Evolutionary conservation across 2,113 vertebrate species (phyloP).

Genomic region (Accipiter virgatus): DNA sequence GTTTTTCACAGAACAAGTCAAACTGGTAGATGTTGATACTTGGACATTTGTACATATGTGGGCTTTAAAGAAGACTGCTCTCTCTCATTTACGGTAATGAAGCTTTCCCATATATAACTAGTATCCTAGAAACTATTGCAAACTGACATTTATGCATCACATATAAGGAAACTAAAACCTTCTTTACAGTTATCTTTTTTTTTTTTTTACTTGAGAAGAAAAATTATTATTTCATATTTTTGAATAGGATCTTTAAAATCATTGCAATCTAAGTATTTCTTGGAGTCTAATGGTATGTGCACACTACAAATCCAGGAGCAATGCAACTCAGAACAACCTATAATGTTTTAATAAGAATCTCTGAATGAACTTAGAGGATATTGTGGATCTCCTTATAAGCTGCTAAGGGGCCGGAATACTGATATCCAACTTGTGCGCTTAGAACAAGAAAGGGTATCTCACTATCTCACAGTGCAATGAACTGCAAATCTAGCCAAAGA

Average conservation of each 20-base stretch:
- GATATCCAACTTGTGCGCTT: neutral
- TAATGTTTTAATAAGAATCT: neutral
- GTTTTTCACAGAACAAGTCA: neutral
- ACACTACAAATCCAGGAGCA: neutral
- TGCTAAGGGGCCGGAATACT: neutral
- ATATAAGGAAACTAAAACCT: neutral
- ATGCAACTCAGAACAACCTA: neutral
- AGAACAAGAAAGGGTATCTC: neutral
- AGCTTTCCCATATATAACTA: neutral
- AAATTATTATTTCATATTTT: neutral
- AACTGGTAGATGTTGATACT: neutral
- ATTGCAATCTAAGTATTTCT: neutral
- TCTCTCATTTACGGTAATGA: neutral
- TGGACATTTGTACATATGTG: neutral
- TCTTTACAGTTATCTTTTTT: neutral
- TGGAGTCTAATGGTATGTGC: neutral
- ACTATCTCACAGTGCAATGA: neutral
- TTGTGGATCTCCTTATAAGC: neutral
- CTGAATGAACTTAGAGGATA: neutral
- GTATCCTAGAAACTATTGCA: conserved; percentile 26
- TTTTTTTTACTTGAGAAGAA: neutral
- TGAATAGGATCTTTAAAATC: neutral
- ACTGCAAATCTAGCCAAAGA: neutral
- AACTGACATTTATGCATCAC: neutral
- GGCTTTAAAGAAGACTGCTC: neutral